phyloP scores from a whole-genome alignment of 2,797 vertebrate species.

The Gymnothorax reevesii region DNA sequence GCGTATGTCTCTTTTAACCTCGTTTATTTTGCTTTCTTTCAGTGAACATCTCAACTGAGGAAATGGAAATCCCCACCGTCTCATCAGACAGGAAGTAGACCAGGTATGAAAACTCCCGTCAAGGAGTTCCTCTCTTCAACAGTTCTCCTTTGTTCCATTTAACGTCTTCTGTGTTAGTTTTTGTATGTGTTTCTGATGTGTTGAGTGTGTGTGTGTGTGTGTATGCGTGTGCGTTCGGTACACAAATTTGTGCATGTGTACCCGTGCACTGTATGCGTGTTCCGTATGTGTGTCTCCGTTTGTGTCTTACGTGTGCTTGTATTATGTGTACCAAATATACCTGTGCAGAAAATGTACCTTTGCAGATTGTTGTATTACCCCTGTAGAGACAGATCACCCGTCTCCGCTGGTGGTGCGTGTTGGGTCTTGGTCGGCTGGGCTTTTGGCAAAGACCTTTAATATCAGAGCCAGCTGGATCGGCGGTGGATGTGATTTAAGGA shows the following conservation, averaged over 20 bases:
- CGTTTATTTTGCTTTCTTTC: not conserved
- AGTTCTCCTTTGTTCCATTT: not conserved
- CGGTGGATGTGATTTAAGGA: not conserved
- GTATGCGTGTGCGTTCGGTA: no score
- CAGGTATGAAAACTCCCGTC: not conserved
- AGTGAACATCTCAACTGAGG: not conserved
- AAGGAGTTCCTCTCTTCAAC: not conserved
- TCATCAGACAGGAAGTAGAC: not conserved
- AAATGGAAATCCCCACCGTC: conserved; percentile 4
- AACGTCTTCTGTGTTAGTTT: not conserved
- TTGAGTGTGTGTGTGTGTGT: no score
- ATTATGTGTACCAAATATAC: no score
- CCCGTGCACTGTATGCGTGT: no score
- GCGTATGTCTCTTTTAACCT: not conserved
- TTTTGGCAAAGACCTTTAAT: not conserved
- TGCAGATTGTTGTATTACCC: not conserved
- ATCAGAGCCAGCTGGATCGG: not conserved
- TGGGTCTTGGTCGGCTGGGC: not conserved
- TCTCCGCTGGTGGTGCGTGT: not conserved
- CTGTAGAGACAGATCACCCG: not conserved
- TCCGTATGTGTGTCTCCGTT: no score
- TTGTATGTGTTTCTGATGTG: not conserved
- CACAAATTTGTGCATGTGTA: no score
- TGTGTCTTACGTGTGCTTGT: no score
- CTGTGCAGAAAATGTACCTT: not conserved